Evolutionary conservation across 2,113 vertebrate species (phyloP).

Genomic region (Zootoca vivipara): DNA sequence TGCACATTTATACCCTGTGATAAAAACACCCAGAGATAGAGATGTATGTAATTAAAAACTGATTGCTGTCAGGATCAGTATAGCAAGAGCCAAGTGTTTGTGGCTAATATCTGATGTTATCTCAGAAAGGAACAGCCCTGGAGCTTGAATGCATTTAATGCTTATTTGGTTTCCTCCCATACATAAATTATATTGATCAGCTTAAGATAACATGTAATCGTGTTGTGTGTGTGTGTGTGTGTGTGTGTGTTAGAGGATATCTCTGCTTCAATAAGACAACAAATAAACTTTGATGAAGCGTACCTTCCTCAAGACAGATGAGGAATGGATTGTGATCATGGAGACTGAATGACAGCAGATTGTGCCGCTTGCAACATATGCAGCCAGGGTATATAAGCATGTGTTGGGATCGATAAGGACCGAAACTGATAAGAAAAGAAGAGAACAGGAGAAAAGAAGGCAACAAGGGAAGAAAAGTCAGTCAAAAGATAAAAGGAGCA

Average conservation of each 20-base stretch:
- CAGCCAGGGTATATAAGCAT: not conserved
- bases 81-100: slow-evolving; percentile 64
- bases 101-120: slow-evolving; percentile 65
- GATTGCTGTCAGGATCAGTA: slow-evolving; percentile 54
- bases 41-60: slow-evolving; percentile 66
- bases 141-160: slow-evolving; percentile 66
- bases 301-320: not conserved
- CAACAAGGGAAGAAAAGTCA: not conserved
- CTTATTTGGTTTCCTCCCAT: slow-evolving; percentile 55
- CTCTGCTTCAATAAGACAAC: not conserved
- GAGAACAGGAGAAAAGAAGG: not conserved
- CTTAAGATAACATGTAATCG: slow-evolving; percentile 41
- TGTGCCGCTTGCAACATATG: slow-evolving; percentile 5
- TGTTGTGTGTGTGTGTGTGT: not conserved
- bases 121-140: slow-evolving; percentile 53
- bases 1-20: slow-evolving; percentile 45
- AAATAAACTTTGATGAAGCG: not conserved
- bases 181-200: slow-evolving; percentile 50
- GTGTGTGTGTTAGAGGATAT: not conserved
- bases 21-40: slow-evolving; percentile 58
- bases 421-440: not conserved
- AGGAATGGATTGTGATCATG: not conserved
- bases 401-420: not conserved
- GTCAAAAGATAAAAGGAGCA: not conserved
- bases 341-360: not conserved